Evolutionary conservation across 2,113 vertebrate species (phyloP).

Genomic region (Lutjanus erythropterus): DNA sequence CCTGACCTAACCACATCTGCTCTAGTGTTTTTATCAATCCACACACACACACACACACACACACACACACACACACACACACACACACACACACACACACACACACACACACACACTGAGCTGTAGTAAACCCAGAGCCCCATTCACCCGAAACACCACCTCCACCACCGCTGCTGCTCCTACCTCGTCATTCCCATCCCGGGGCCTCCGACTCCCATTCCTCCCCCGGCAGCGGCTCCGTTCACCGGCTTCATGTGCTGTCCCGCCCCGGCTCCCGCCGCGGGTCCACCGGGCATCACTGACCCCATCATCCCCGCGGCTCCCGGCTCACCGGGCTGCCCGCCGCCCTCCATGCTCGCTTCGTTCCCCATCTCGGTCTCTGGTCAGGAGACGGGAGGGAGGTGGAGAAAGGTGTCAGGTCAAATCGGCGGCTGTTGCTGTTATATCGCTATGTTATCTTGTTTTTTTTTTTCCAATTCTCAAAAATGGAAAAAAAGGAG

Average conservation of each 20-base stretch:
- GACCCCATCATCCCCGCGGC: slow-evolving; percentile 78
- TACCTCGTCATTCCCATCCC: slow-evolving; percentile 84
- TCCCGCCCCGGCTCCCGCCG: slow-evolving; percentile 74
- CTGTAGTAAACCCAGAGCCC: slow-evolving; percentile 21
- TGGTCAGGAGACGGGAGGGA: slow-evolving; percentile 70
- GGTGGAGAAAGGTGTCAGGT: slow-evolving; percentile 50
- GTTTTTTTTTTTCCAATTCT: not conserved
- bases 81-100: too few species aligned
- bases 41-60: too few species aligned
- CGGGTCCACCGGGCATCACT: slow-evolving; percentile 75
- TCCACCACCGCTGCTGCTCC: slow-evolving; percentile 23
- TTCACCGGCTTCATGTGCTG: slow-evolving; percentile 85
- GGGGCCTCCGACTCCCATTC: slow-evolving; percentile 79
- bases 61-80: too few species aligned
- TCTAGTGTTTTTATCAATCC: too few species aligned
- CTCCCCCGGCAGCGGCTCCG: slow-evolving; percentile 84
- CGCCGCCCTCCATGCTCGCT: slow-evolving; percentile 87
- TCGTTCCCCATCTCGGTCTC: slow-evolving; percentile 87
- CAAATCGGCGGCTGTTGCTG: slow-evolving; percentile 47
- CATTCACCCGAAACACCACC: slow-evolving; percentile 11
- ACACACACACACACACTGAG: slow-evolving; percentile 12
- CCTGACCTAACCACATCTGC: too few species aligned
- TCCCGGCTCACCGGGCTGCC: slow-evolving; percentile 80
- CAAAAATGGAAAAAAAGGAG: slow-evolving; percentile 24
- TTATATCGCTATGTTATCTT: slow-evolving; percentile 26